Base-by-base conservation (phyloP, 1,140 invertebrate species). In the Daktulosphaira vitifoliae region DNA sequence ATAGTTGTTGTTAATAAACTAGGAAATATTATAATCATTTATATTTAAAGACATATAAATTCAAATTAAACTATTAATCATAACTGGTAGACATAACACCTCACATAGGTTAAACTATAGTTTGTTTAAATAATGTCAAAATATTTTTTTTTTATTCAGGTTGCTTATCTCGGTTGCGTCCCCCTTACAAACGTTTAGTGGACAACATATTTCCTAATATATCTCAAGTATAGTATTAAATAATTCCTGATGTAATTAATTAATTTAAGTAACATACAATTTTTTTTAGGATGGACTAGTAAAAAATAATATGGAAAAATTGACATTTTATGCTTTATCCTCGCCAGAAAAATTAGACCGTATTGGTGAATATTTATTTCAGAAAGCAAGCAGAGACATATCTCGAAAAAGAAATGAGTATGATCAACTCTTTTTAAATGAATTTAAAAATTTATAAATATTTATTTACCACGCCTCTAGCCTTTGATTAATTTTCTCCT, bases 261-360 rank as follows among this genome's bases (percentile, higher is more conserved):
- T 6, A 33, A 33, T 33, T 33, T 33, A 6, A 33, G 5, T 33
- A 11, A 5, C n/a, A n/a, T 0, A 48, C 20, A 20, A 62, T 15
- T 62, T 18, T 48, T 71, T 75, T 46, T 79, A 96, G 81, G 95
- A 98, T 86, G 95, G 95, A 0, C 79, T 98, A 51, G 90, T 97
- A 68, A 96, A 96, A 75, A 89, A 86, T 66, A 98, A 98, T 73
- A 97, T 99, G 95, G 94, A 98, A 75, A 98, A 98, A 75, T 79
- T 99, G 65, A 96, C 90, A 23, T 98, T 96, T 77, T 99, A 97
- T 78, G 95, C 95, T 0, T 80, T 96, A 25, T 95, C 92, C 65
- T 95, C 91, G 65, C 95, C 96, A 13, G 96, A 98, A 76, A 99
- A 99, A 75, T 78, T 99, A 68, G 96, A 98, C 78, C 80, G 95